Base-by-base conservation (phyloP, 2,888 invertebrate genomes). In the Unio pictorum region DNA sequence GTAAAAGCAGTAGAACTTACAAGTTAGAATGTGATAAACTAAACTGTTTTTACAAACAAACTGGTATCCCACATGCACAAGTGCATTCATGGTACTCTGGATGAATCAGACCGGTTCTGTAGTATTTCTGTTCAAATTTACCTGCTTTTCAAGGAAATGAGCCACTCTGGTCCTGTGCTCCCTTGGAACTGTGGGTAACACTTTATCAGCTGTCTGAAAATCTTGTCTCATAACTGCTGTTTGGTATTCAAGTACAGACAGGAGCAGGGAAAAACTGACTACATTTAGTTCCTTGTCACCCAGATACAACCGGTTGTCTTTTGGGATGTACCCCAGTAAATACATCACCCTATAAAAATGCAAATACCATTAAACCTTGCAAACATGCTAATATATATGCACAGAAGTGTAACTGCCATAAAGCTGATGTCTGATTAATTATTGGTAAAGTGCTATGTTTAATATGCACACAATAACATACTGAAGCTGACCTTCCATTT, bases 171-270 rank as follows among this genome's bases (percentile, higher is more conserved):
- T 99, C 79, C 99, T 93, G 89, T 99, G 98, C 83, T 98, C 98
- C 87, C 95, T 95, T 0, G 99, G 99, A 81, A 99, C 95, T 1
- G 97, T 96, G 1, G 97, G 97, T 80, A 99, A 91, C 45, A 99
- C 87, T 75, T 87, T 93, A 90, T 99, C 97, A 0, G 99, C 98
- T 0, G 96, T 96, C 85, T 95, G 95, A 89, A 99, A 98, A 91
- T 99, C 98, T 72, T 95, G 93, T 76, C 99, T 93, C 99, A 99
- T 99, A 45, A 99, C 99, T n/a, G 99, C 99, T 20, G 99, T 99
- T 91, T 99, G 99, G 90, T 99, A 99, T 91, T 99, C 99, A 68
- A 99, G 92, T 18, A 99, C 98, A 1, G 98, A 96, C 61, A 99
- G 91, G 73, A 98, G 93, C 65, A 93, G 89, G 57, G 92, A 91